Base-by-base conservation (phyloP, 2,888 invertebrate species). In the Sphaerophoria taeniata region DNA sequence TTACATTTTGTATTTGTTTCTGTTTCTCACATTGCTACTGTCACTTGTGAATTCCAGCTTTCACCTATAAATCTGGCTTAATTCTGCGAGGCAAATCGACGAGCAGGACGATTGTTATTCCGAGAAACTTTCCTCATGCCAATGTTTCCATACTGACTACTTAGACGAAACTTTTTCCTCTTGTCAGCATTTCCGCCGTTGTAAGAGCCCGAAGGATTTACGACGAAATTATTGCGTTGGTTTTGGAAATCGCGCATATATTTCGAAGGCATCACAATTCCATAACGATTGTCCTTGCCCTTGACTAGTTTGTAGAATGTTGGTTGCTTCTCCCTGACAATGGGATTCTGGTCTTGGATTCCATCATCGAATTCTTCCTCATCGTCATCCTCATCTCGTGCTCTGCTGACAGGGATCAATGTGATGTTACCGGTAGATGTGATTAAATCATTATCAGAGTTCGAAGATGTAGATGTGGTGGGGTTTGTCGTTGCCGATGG, bases 241-340 rank as follows among this genome's bases (percentile, higher is more conserved):
- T 89, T 90, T 84, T 89, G 89, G 87, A 91, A 91, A 82, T 90
- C 90, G 56, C 89, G 88, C 9, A 89, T 88, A 56, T 91, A 91
- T 11, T 89, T 88, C 3, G 89, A 88, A 2, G 91, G 91, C 12
- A 91, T 87, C 1, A 90, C 89, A 0, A 91, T 89, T 47, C 88
- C 89, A 47, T 89, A 88, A 3, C 70, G 88, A 3, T 70, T 87
- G 14, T 85, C 87, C 60, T 89, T 88, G 0, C 89, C 88, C 0
- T 87, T 87, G 2, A 88, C 86, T 16, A 88, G 87, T 73, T 89
- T 89, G 63, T 89, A 88, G 12, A 43, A 9, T 6, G 0, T 89
- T 88, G 77, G 90, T 90, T 89, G 90, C 0, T 16, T n/a, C 55
- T 89, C 89, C 24, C 88, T 90, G 24, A 88, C 88, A 0, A 87